A percentile compares a stretch with the other conserved stretches of the same genome.
Conservation (phyloP, 1,140 invertebrate species). For the Coptotermes formosanus region DNA sequence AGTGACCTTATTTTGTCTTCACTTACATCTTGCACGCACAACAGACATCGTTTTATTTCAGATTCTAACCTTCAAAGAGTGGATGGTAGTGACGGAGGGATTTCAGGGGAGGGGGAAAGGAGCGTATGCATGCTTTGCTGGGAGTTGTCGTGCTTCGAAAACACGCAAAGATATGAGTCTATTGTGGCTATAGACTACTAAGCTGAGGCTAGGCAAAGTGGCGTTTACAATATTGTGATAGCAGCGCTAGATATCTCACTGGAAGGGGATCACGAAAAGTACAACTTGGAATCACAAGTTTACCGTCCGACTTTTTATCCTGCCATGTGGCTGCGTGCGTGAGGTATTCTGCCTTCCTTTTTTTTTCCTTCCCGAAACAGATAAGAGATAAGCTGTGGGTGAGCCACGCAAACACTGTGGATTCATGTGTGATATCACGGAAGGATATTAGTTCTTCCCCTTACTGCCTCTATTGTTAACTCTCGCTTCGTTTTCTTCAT, state of each 20-base stretch:
- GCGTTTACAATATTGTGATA: background rate
- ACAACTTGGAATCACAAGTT: background rate
- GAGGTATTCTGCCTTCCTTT: background rate
- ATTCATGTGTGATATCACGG: background rate
- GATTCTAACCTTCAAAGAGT: background rate
- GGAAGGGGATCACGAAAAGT: background rate
- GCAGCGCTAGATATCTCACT: background rate
- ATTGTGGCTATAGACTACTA: background rate
- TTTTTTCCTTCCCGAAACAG: background rate
- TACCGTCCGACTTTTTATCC: background rate
- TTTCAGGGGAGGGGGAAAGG: background rate
- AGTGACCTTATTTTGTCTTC: background rate
- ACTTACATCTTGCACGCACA: background rate
- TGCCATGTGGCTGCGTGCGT: background rate
- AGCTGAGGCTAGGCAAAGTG: background rate
- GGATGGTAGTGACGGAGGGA: background rate
- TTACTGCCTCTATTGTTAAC: background rate
- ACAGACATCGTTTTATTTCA: background rate
- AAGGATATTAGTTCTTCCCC: conserved; percentile 6
- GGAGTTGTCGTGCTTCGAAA: conserved; percentile 2
- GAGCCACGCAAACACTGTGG: background rate
- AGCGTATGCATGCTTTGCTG: background rate
- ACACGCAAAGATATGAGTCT: background rate
- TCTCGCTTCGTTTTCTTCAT: background rate
- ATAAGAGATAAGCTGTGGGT: background rate